A percentile compares a stretch with the other conserved stretches of the same genome.
These are phyloP conservation scores for Galeopterus variegatus DNA, from an alignment of 2,113 vertebrate species.

Conservation along the genomic window DNA sequence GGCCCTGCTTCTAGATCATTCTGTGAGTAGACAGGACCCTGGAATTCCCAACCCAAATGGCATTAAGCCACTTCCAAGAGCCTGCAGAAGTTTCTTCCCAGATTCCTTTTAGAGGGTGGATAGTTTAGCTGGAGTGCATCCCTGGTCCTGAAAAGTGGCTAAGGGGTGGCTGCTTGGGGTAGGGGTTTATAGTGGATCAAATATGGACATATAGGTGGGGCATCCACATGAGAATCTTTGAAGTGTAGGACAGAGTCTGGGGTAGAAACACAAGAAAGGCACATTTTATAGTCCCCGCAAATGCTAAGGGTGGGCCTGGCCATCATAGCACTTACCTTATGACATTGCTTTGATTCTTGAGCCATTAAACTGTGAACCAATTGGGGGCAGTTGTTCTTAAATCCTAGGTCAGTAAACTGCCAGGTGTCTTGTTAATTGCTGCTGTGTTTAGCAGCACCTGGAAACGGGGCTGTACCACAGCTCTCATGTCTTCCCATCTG, in stretches of 20 bases:
- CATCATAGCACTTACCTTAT: fast-evolving
- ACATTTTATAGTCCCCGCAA: neutral
- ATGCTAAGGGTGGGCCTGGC: neutral
- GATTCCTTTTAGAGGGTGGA: neutral
- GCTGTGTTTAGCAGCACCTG: neutral
- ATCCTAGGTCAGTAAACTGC: neutral
- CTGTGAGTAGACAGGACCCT: neutral
- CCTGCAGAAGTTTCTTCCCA: neutral
- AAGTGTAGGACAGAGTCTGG: neutral
- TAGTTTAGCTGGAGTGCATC: neutral
- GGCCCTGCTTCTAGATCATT: neutral
- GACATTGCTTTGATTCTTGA: neutral
- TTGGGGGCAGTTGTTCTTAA: neutral
- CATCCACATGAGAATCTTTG: neutral
- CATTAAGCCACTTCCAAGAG: neutral
- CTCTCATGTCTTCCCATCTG: neutral
- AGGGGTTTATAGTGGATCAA: neutral
- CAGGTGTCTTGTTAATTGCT: neutral
- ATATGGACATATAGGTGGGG: neutral
- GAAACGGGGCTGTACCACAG: neutral
- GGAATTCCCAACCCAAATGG: neutral
- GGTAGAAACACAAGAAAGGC: neutral
- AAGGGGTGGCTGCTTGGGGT: neutral
- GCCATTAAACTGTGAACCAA: neutral
- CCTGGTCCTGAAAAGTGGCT: neutral